Base-by-base conservation (phyloP, 2,888 invertebrate genomes). In the Lypha dubia region DNA sequence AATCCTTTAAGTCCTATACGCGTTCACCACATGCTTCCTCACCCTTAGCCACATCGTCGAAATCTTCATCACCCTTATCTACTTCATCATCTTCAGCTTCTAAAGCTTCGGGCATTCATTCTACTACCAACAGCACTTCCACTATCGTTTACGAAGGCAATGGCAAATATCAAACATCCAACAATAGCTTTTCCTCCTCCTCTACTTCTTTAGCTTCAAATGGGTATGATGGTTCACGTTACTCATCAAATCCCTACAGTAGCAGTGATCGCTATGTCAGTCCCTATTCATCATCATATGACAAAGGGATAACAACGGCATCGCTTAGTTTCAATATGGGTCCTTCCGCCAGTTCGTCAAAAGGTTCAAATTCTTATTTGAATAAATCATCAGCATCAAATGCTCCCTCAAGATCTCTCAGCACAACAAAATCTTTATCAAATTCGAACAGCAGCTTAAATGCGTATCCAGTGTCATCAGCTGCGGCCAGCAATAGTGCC, bases 251-350 rank as follows among this genome's bases (percentile, higher is more conserved):
- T 86, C 88, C 90, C 2, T 89, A 91, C 75, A 89, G 86, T 83
- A 87, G 89, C 83, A 46, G 20, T 35, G 91, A 92, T 87, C 90
- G 92, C 24, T 92, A 92, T 85, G 88, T 91, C 51, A 92, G 92
- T 86, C 92, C 92, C 67, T 92, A 92, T 82, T 86, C 89, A 65
- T 90, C 90, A 74, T 90, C 89, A 79, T 92, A 92, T 87, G 92
- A 92, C 79, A 92, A 92, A 86, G 92, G 92, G 28, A 88, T 92
- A 17, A 92, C 92, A 9, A 92, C 92, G n/a, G 92, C 92, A 11
- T 92, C 92, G 9, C 87, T 92, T 13, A 92, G 90, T 81, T 87
- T 92, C 20, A 87, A 87, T 38, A 79, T 63, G 44, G 79, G 81
- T 8, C 38, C 88, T 51, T 85, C 90, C 13, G 88, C 89, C 24